A percentile compares a stretch with the other conserved stretches of the same genome.
Evolutionary conservation across 2,888 invertebrate species (phyloP).

Genomic region (Stratiomys singularior): DNA sequence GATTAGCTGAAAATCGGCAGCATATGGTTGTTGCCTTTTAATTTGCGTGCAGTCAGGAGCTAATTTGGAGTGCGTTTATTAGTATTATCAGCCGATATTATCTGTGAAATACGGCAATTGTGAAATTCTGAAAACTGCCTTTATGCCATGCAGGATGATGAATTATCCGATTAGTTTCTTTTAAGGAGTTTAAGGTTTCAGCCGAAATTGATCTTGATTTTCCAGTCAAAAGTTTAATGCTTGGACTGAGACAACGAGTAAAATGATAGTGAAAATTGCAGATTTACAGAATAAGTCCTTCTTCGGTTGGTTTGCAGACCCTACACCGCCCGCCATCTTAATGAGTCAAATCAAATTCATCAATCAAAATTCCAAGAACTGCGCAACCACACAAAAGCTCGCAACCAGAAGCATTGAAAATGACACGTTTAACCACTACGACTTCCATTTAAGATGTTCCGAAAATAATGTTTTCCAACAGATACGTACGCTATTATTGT

Average conservation of each 20-base stretch:
- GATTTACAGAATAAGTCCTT: too few relatives aligned
- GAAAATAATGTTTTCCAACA: slow-evolving; percentile 12
- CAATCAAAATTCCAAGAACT: neutral
- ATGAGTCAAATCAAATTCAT: neutral
- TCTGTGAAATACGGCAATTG: neutral
- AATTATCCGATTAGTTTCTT: too few relatives aligned
- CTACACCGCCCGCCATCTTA: too few relatives aligned
- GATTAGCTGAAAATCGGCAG: slow-evolving; percentile 46
- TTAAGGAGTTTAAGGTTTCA: too few relatives aligned
- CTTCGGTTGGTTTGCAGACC: too few relatives aligned
- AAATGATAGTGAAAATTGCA: too few relatives aligned
- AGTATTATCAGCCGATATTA: neutral
- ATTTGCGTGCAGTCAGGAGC: slow-evolving; percentile 26
- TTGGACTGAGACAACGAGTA: too few relatives aligned
- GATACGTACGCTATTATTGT: slow-evolving; percentile 15
- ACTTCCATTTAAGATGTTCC: slow-evolving; percentile 20
- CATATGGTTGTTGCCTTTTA: slow-evolving; percentile 47
- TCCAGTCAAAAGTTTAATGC: too few relatives aligned
- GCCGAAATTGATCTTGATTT: too few relatives aligned
- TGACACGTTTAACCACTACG: neutral
- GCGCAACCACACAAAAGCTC: neutral
- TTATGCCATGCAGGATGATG: too few relatives aligned
- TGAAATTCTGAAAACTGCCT: too few relatives aligned
- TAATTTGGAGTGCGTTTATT: neutral
- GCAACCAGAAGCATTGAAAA: slow-evolving; percentile 27